phyloP scores from a whole-genome alignment of 2,113 vertebrate genomes.

The Emydura subglobosa region DNA sequence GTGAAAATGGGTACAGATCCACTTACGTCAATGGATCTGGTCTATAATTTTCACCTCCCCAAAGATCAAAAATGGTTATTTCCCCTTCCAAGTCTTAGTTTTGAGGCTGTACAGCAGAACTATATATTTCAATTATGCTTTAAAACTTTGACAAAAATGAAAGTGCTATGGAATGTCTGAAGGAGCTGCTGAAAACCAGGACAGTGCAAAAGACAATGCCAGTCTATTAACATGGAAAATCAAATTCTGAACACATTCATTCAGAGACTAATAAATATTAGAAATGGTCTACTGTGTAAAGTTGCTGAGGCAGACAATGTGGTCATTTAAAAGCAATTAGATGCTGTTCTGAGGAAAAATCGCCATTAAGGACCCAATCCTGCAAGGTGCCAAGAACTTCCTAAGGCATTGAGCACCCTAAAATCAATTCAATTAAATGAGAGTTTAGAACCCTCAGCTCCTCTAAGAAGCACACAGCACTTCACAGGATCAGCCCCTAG shows the following conservation, averaged over 20 bases:
- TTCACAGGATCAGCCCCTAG: background rate
- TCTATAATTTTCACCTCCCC: too few relatives aligned
- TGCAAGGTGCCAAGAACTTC: background rate
- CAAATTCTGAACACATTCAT: background rate
- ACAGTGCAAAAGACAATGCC: background rate
- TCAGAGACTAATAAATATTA: background rate
- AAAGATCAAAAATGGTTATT: background rate
- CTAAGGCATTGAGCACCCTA: background rate
- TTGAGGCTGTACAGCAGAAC: background rate
- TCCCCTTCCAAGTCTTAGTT: background rate
- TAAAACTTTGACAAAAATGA: background rate
- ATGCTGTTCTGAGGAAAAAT: background rate
- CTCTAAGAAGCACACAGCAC: background rate
- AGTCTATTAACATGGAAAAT: background rate
- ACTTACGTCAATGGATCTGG: too few relatives aligned
- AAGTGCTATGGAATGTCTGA: background rate
- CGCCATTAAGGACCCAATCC: background rate
- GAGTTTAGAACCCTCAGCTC: background rate
- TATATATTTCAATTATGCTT: background rate
- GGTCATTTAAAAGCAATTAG: conserved; percentile 47
- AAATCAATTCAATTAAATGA: background rate
- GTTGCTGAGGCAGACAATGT: background rate
- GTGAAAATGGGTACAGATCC: background rate
- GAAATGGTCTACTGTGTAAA: background rate
- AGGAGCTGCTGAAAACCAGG: background rate